Evolutionary conservation across 1,140 invertebrate genomes (phyloP).

Genomic region (Reticulitermes speratus): DNA sequence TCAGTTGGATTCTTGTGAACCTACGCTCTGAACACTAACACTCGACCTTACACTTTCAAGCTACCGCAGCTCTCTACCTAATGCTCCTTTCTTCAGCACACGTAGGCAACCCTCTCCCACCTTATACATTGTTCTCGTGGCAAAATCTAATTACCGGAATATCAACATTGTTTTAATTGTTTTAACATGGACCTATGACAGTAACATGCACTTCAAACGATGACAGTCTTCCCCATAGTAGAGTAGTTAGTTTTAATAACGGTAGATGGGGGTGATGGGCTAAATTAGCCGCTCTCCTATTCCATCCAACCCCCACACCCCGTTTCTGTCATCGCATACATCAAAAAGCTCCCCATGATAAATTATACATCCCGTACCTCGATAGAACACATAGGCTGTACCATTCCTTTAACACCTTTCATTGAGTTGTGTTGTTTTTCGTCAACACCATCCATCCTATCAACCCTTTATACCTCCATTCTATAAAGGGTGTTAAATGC

Average conservation of each 20-base stretch:
- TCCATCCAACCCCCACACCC: background rate
- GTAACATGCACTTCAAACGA: background rate
- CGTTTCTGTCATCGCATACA: constrained; percentile 5
- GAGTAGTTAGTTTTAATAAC: constrained; percentile 14
- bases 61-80: no score
- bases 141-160: background rate
- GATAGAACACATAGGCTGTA: background rate
- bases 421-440: background rate
- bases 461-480: background rate
- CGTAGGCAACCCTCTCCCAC: background rate
- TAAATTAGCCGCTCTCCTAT: background rate
- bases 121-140: background rate
- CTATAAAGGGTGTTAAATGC: background rate
- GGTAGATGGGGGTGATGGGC: background rate
- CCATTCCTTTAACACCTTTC: background rate
- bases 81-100: background rate
- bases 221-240: background rate
- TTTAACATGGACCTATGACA: background rate
- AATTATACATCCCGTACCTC: background rate
- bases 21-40: no score
- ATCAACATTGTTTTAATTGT: constrained; percentile 8
- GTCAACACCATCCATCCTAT: background rate
- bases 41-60: no score
- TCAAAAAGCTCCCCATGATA: constrained; percentile 1
- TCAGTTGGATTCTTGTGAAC: no score